A percentile compares a stretch with the other conserved stretches of the same genome.
Evolutionary conservation across 2,113 vertebrate species (phyloP).

Genomic region (Todiramphus saurophagus): DNA sequence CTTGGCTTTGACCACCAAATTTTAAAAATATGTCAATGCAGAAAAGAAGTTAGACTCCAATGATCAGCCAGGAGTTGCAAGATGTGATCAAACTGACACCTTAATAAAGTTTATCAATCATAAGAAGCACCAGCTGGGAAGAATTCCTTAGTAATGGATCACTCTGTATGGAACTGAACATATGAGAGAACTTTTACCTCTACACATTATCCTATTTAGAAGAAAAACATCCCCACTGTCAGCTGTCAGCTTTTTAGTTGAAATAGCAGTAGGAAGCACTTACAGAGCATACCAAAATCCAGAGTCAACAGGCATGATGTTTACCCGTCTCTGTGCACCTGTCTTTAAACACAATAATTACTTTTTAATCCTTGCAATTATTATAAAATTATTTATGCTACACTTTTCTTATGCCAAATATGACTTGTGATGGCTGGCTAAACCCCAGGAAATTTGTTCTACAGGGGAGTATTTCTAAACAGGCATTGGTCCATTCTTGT

Average conservation of each 20-base stretch:
- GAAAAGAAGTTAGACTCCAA: not conserved
- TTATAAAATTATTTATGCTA: not conserved
- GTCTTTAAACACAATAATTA: not conserved
- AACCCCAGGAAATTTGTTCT: not conserved
- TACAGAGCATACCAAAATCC: not conserved
- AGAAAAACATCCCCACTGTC: not conserved
- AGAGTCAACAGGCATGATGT: not conserved
- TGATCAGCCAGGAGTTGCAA: not conserved
- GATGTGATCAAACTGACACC: not conserved
- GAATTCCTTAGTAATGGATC: not conserved
- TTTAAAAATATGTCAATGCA: not conserved
- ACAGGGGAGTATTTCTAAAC: not conserved
- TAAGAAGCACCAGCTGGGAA: not conserved
- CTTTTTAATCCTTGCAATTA: not conserved
- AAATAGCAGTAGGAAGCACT: not conserved
- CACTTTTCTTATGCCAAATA: not conserved
- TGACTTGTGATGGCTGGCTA: not conserved
- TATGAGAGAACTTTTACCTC: not conserved
- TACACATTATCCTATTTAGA: not conserved
- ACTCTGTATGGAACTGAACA: not conserved
- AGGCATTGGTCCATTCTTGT: not conserved
- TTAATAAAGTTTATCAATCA: not conserved
- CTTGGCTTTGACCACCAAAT: not conserved
- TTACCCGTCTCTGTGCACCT: not conserved
- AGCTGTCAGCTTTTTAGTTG: not conserved